Conservation (phyloP, 1,140 invertebrate species). For the Leptoteleia sp. region DNA sequence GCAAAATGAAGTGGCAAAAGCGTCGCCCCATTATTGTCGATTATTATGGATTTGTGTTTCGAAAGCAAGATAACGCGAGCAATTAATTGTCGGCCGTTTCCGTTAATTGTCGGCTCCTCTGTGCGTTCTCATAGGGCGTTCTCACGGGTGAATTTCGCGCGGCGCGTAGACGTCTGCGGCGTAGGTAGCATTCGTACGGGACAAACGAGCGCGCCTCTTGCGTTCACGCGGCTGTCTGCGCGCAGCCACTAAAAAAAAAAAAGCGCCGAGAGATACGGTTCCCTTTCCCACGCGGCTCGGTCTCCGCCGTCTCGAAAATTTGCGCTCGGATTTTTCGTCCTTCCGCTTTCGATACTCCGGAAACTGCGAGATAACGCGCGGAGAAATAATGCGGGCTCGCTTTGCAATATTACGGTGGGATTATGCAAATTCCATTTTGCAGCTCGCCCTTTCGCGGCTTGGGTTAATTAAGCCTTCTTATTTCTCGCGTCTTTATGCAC, state of each 20-base stretch:
- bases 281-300: constrained; percentile 54
- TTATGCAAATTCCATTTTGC: background rate
- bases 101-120: constrained; percentile 45
- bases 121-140: constrained; percentile 31
- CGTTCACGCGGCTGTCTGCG: constrained; percentile 54
- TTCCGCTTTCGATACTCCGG: constrained; percentile 45
- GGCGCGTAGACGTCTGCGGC: constrained; percentile 35
- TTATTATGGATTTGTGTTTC: constrained; percentile 28
- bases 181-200: constrained; percentile 49
- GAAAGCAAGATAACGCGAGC: constrained; percentile 12
- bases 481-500: too few relatives aligned
- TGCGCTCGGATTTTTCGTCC: constrained; percentile 39
- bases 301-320: constrained; percentile 31
- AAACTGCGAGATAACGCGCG: constrained; percentile 1
- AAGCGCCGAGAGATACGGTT: constrained; percentile 50
- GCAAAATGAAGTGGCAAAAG: too few relatives aligned
- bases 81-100: constrained; percentile 50
- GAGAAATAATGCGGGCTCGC: constrained; percentile 22
- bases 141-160: constrained; percentile 49
- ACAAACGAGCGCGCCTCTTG: constrained; percentile 56
- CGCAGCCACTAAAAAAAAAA: constrained; percentile 58
- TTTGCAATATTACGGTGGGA: too few relatives aligned
- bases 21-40: too few relatives aligned
- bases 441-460: too few relatives aligned
- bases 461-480: too few relatives aligned